phyloP scores from a whole-genome alignment of 2,113 vertebrate species.

The Misgurnus anguillicaudatus region DNA sequence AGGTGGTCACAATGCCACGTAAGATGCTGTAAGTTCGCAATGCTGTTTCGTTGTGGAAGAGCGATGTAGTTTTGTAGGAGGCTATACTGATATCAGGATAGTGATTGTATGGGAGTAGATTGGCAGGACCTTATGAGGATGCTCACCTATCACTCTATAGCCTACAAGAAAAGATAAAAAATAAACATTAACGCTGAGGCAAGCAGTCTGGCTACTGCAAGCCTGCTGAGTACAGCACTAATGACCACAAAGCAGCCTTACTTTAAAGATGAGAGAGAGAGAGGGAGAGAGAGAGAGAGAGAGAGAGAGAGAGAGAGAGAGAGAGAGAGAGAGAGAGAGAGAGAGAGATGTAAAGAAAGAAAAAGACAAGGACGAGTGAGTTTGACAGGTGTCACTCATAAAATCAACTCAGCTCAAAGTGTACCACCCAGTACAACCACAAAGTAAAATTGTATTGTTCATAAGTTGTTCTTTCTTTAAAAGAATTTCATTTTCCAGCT shows the following conservation, averaged over 20 bases:
- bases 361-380: conserved; percentile 31
- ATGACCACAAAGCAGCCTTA: conserved; percentile 64
- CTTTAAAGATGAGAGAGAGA: conserved; percentile 57
- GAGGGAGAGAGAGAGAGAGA: conserved; percentile 31
- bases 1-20: background rate
- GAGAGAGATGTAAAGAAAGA: conserved; percentile 1
- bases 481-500: too few species aligned
- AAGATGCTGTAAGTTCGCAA: background rate
- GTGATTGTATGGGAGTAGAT: conserved; percentile 17
- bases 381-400: conserved; percentile 65
- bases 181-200: conserved; percentile 72
- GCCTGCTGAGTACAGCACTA: conserved; percentile 77
- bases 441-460: background rate
- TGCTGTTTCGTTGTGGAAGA: background rate
- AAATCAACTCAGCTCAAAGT: conserved; percentile 15
- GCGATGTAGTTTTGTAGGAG: background rate
- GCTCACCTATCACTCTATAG: conserved; percentile 67
- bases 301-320: conserved; percentile 33
- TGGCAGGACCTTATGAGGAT: conserved; percentile 60
- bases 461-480: too few species aligned
- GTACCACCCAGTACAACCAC: conserved; percentile 1
- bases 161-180: conserved; percentile 48
- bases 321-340: conserved; percentile 39
- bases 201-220: conserved; percentile 71
- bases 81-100: background rate